Percentiles rank a stretch among this genome's conserved stretches.
Evolutionary conservation across 1,140 invertebrate genomes (phyloP).

Genomic region (Camponotus pennsylvanicus): DNA sequence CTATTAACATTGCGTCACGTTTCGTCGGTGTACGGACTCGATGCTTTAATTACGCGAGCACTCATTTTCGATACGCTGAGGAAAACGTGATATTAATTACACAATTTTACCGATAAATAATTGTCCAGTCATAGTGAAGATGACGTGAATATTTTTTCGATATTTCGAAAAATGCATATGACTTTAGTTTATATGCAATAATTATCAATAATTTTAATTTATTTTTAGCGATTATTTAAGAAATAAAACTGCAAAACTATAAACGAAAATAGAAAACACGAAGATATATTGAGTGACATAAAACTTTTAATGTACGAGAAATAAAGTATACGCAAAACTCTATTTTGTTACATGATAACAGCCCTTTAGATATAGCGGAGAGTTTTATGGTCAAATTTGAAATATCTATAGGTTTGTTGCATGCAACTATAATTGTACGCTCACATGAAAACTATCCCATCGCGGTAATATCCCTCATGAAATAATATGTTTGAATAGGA

Average conservation of each 20-base stretch:
- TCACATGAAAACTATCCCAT: neutral
- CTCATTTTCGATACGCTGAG: constrained; percentile 44
- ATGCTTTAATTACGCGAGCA: constrained; percentile 66
- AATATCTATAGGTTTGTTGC: neutral
- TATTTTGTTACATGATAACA: constrained; percentile 5
- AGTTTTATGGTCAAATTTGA: neutral
- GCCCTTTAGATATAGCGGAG: neutral
- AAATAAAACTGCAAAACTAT: neutral
- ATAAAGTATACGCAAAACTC: neutral
- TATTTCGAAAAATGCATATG: neutral
- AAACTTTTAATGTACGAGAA: constrained; percentile 10
- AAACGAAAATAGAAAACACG: neutral
- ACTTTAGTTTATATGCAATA: neutral
- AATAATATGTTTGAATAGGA: constrained; percentile 11
- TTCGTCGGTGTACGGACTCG: constrained; percentile 56
- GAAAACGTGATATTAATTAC: constrained; percentile 60
- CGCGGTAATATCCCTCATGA: neutral
- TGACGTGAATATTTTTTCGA: neutral
- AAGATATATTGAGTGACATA: neutral
- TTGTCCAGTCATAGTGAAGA: neutral
- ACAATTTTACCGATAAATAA: constrained; percentile 13
- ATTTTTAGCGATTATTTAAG: constrained; percentile 4
- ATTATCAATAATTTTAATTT: neutral
- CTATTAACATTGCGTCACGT: constrained; percentile 75
- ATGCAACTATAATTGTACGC: neutral